These are phyloP conservation scores for Palythoa grandiflora DNA, from an alignment of 92 coral and sea anemone species.

Conservation along the genomic window DNA sequence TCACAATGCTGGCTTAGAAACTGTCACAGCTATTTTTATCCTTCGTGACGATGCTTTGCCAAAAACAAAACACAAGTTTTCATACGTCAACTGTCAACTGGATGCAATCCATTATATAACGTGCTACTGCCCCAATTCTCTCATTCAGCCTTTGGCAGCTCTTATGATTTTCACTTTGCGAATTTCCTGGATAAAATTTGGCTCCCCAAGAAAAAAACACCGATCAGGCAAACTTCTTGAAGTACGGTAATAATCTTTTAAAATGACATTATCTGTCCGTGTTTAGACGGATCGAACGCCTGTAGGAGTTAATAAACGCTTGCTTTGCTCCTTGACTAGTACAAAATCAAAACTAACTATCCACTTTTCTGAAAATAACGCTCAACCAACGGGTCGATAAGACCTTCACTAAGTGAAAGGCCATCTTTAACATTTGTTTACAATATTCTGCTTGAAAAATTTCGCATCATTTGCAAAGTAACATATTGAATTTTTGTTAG, in stretches of 20 bases:
- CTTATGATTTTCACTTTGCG: background rate
- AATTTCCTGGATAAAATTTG: background rate
- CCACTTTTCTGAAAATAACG: background rate
- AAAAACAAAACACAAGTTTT: constrained; percentile 24
- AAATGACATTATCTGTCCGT: background rate
- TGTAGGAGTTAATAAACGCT: background rate
- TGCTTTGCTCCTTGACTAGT: background rate
- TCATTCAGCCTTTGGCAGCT: background rate
- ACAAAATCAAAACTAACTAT: background rate
- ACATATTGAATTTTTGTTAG: background rate
- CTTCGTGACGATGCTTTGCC: constrained; percentile 20
- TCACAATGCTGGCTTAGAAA: constrained; percentile 23
- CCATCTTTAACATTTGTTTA: constrained; percentile 45
- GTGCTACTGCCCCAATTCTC: background rate
- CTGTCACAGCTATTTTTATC: constrained; percentile 40
- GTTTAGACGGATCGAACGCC: constrained; percentile 19
- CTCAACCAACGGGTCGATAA: background rate
- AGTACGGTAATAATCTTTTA: background rate
- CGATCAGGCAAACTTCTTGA: background rate
- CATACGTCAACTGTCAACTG: background rate
- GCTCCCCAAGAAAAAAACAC: background rate
- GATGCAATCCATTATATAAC: background rate
- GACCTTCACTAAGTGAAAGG: background rate
- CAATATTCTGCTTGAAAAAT: constrained; percentile 16
- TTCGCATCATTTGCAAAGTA: constrained; percentile 29